Percentiles rank a stretch among this genome's conserved stretches.
These are phyloP conservation scores for Cyclargus thomasi DNA, from an alignment of 1,140 invertebrate species.

Conservation along the genomic window DNA sequence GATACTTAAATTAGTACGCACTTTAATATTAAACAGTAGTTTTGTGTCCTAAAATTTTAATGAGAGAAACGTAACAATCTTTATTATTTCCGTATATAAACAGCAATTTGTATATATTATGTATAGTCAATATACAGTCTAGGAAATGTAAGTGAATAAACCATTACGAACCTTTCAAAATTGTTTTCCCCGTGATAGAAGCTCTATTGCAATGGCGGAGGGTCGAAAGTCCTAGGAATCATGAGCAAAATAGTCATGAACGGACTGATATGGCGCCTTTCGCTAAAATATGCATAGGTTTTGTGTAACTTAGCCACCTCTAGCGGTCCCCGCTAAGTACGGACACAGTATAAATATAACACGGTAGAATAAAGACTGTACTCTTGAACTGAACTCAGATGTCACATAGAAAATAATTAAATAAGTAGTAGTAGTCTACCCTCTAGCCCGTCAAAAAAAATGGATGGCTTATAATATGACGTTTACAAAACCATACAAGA, in stretches of 20 bases:
- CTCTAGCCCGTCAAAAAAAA: too few relatives aligned
- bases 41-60: background rate
- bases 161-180: slow-evolving; percentile 32
- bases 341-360: too few relatives aligned
- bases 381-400: too few relatives aligned
- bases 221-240: too few relatives aligned
- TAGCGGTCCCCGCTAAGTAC: slow-evolving; percentile 46
- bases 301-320: slow-evolving; percentile 63
- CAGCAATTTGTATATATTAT: slow-evolving; percentile 51
- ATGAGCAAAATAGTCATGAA: too few relatives aligned
- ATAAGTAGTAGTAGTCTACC: too few relatives aligned
- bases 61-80: slow-evolving; percentile 12
- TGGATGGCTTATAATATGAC: too few relatives aligned
- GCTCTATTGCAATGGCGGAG: too few relatives aligned
- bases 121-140: slow-evolving; percentile 52
- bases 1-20: background rate
- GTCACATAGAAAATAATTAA: too few relatives aligned
- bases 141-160: slow-evolving; percentile 65
- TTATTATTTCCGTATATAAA: slow-evolving; percentile 30
- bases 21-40: background rate
- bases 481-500: too few relatives aligned
- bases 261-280: slow-evolving; percentile 40
- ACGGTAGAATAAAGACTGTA: too few relatives aligned
- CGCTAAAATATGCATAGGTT: slow-evolving; percentile 69
- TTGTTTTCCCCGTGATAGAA: too few relatives aligned